Conservation (phyloP, 2,113 vertebrate genomes). For the Henicopernis longicauda region DNA sequence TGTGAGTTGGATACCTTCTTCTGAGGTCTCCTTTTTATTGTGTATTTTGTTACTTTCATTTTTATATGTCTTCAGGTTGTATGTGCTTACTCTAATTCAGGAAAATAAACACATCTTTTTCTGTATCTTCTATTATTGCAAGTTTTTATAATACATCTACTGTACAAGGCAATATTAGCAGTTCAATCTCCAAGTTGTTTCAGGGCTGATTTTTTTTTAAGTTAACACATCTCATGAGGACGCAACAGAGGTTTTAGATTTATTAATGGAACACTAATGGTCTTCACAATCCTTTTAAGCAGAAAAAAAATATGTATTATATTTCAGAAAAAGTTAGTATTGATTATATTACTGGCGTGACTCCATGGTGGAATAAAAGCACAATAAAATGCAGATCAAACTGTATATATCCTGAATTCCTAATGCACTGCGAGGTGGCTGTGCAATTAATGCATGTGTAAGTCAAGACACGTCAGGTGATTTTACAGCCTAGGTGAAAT, state of each 20-base stretch:
- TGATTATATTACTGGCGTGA: neutral
- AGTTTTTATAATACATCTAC: neutral
- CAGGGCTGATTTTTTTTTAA: neutral
- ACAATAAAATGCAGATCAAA: neutral
- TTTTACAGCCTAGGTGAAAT: neutral
- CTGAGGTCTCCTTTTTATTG: neutral
- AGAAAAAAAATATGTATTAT: neutral
- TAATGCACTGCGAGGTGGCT: neutral
- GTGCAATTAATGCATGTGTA: neutral
- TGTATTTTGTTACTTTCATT: neutral
- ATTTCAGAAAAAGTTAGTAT: neutral
- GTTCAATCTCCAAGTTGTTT: neutral
- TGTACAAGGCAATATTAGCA: neutral
- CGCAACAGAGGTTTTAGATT: neutral
- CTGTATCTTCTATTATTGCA: neutral
- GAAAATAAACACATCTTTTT: neutral
- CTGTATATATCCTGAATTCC: neutral
- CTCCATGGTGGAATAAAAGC: neutral
- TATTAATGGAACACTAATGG: constrained; percentile 21
- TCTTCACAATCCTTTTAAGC: neutral
- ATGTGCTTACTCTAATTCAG: neutral
- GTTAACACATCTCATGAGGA: neutral
- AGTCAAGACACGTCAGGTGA: neutral
- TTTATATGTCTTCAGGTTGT: neutral
- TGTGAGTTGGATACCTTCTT: neutral